Percentiles rank a stretch among this genome's conserved stretches.
phyloP scores from a whole-genome alignment of 2,888 invertebrate genomes.

The Orchesellides sinensis region DNA sequence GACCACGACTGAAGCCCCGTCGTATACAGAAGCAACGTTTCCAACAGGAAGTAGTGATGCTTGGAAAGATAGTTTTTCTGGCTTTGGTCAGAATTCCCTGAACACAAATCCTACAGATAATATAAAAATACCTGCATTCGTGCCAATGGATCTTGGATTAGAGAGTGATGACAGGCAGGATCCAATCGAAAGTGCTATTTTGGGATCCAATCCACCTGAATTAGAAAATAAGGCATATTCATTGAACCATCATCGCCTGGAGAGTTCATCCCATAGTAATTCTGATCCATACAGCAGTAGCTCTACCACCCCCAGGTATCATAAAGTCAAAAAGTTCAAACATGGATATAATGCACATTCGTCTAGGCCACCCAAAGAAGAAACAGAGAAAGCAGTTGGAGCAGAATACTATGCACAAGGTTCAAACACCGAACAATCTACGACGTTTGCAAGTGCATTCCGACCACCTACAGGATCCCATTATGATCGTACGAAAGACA shows the following conservation, averaged over 20 bases:
- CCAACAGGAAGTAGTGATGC: conserved; percentile 6
- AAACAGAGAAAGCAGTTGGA: conserved; percentile 17
- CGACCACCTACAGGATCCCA: conserved; percentile 40
- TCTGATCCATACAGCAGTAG: conserved; percentile 19
- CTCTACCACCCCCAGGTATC: conserved; percentile 42
- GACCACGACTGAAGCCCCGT: not conserved
- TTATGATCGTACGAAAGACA: conserved; percentile 63
- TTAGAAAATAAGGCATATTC: conserved; percentile 42
- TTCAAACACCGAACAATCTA: conserved; percentile 23
- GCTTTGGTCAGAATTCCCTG: conserved; percentile 15
- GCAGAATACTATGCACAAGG: conserved; percentile 20
- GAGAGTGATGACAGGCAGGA: conserved; percentile 34
- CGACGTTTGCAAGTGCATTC: not conserved
- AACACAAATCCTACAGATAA: not conserved
- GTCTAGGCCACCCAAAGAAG: not conserved
- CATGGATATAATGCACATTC: not conserved
- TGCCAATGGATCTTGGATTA: conserved; percentile 38
- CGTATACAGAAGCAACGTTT: not conserved
- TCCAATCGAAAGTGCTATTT: conserved; percentile 11
- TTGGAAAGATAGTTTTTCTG: conserved; percentile 37
- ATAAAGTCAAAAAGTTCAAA: not conserved
- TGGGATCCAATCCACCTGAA: conserved; percentile 5
- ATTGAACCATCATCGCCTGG: not conserved
- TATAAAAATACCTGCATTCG: conserved; percentile 44
- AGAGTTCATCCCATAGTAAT: not conserved